These are phyloP conservation scores for Dendroctonus ponderosae DNA, from an alignment of 1,140 invertebrate genomes.

Conservation along the genomic window DNA sequence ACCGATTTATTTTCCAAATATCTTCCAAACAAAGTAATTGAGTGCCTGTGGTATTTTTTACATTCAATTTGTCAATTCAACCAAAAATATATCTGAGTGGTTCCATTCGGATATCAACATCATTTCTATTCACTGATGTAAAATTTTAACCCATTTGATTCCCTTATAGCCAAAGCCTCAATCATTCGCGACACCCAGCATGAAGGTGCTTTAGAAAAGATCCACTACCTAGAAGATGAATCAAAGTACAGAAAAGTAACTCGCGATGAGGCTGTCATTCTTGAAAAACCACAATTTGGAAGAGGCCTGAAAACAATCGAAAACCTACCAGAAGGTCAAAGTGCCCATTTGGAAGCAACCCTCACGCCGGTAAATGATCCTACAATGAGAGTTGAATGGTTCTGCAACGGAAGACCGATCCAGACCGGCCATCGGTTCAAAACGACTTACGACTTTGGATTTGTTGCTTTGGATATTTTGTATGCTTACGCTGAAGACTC, in stretches of 20 bases:
- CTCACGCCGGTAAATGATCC: conserved; percentile 93
- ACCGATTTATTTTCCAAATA: too few species aligned
- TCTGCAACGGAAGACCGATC: conserved; percentile 85
- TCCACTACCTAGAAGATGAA: conserved; percentile 87
- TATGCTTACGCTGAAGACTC: conserved; percentile 95
- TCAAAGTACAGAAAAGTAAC: conserved; percentile 70
- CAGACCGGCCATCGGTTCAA: conserved; percentile 87
- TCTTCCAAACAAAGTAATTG: too few species aligned
- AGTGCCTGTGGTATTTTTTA: too few species aligned
- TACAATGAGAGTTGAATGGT: conserved; percentile 95
- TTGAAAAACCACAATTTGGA: conserved; percentile 86
- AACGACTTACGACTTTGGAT: conserved; percentile 94
- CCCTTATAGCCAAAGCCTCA: conserved; percentile 68
- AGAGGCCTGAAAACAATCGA: conserved; percentile 82
- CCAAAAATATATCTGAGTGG: too few species aligned
- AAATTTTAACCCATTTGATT: conserved; percentile 39
- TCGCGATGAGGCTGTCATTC: conserved; percentile 70
- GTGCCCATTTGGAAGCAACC: conserved; percentile 92
- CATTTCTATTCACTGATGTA: conserved; percentile 1
- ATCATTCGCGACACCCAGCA: conserved; percentile 94
- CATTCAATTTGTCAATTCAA: too few species aligned
- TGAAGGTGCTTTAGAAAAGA: conserved; percentile 87
- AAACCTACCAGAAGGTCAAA: conserved; percentile 81
- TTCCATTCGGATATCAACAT: background rate
- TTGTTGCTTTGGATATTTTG: conserved; percentile 92